phyloP scores from a whole-genome alignment of 2,113 vertebrate genomes.

The Oryzias melastigma region DNA sequence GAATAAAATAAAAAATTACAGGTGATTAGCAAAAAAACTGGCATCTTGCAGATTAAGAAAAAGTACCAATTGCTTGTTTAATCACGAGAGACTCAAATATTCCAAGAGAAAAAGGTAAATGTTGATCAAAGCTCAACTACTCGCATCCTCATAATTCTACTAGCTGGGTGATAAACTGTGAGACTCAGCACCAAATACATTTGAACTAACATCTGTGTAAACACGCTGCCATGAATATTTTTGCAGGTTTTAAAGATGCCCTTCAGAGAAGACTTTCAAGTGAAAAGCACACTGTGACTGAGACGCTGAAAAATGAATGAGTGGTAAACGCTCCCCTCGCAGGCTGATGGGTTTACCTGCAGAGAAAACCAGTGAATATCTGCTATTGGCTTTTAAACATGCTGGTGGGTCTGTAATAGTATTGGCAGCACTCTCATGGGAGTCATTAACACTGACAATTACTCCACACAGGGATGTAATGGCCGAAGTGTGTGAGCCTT shows the following conservation, averaged over 20 bases:
- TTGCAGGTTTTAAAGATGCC: conserved; percentile 6
- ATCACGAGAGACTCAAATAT: not conserved
- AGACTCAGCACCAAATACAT: not conserved
- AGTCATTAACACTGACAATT: conserved; percentile 58
- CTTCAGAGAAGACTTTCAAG: conserved; percentile 25
- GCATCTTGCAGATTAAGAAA: not conserved
- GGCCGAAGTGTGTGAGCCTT: conserved; percentile 38
- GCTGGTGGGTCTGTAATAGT: conserved; percentile 43
- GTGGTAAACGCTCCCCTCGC: conserved; percentile 3
- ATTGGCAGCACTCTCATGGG: conserved; percentile 50
- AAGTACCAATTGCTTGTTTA: not conserved
- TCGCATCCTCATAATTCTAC: conserved; percentile 6
- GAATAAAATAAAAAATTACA: too few relatives aligned
- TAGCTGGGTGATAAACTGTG: conserved; percentile 1
- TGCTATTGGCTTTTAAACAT: conserved; percentile 31
- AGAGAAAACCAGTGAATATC: conserved; percentile 18
- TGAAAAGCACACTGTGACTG: not conserved
- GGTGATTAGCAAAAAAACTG: not conserved
- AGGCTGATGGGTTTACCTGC: conserved; percentile 32
- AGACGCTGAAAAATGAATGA: conserved; percentile 5
- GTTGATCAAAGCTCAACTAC: conserved; percentile 2
- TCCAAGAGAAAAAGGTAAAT: not conserved
- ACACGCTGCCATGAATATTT: conserved; percentile 1
- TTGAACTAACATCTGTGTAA: conserved; percentile 4
- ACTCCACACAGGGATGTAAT: conserved; percentile 41